Percentiles rank a stretch among this genome's conserved stretches.
phyloP scores from a whole-genome alignment of 2,888 invertebrate species.

The Epirrhoe tristata region DNA sequence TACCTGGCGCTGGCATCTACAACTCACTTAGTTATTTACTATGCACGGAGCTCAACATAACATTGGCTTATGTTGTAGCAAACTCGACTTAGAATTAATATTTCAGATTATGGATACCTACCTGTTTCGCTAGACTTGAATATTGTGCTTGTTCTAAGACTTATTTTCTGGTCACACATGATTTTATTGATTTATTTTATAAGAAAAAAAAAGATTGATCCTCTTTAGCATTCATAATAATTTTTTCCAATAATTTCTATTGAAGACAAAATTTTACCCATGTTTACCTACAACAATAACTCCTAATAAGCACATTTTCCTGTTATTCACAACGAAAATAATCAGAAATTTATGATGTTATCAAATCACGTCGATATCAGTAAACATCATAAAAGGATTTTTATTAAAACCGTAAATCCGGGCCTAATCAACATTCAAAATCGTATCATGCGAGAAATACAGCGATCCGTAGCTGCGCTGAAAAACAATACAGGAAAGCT shows the following conservation, averaged over 20 bases:
- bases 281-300: neutral
- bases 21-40: slow-evolving; percentile 41
- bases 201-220: too few relatives aligned
- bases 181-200: too few relatives aligned
- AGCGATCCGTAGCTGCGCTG: slow-evolving; percentile 18
- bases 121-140: slow-evolving; percentile 3
- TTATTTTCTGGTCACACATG: too few relatives aligned
- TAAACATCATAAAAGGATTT: slow-evolving; percentile 9
- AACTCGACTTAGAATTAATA: slow-evolving; percentile 40
- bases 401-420: slow-evolving; percentile 13
- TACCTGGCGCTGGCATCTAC: slow-evolving; percentile 30
- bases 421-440: slow-evolving; percentile 33
- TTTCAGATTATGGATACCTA: slow-evolving; percentile 35
- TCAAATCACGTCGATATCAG: slow-evolving; percentile 2
- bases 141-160: neutral
- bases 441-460: slow-evolving; percentile 31
- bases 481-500: slow-evolving; percentile 23
- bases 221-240: too few relatives aligned
- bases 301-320: slow-evolving; percentile 4
- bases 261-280: neutral
- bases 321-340: slow-evolving; percentile 6
- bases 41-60: slow-evolving; percentile 33
- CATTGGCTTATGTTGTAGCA: slow-evolving; percentile 29
- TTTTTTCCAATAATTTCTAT: too few relatives aligned
- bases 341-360: slow-evolving; percentile 4